Base-by-base conservation (phyloP, 53 echinoderm and acorn worm genomes). In the Apostichopus leukothele region DNA sequence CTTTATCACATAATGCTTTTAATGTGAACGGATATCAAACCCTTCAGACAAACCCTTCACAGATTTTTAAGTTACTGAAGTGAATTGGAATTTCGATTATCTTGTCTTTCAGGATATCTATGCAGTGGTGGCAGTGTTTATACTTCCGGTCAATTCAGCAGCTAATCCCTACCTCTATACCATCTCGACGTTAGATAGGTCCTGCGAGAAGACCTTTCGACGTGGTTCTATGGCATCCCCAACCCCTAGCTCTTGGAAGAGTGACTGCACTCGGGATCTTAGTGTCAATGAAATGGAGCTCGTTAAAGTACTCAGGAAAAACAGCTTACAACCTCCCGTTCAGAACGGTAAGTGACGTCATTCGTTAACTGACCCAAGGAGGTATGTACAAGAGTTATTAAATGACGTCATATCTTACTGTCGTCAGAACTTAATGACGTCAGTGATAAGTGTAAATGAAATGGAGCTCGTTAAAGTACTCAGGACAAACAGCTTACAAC, bases 141-240 rank as follows among this genome's bases (percentile, higher is more conserved):
- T 97, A 83, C 88, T 97, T 8, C 97, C 97, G 4, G 92, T 97
- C 51, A 97, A 97, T 89, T 95, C 95, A 10, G 93, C 97, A 11
- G 92, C 95, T 3, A 97, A 97, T 63, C 97, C 97, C 0, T 95
- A 95, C 89, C 94, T 97, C 20, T 97, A 97, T 74, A 97, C 97
- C 51, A 97, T 97, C 75, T 94, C 97, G 0, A 96, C 94, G 53
- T 91, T 96, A 68, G 96, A 96, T 74, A 91, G 95, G 55, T 91
- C 25, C 50, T 85, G 95, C 26, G 93, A 95, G 83, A 95, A 95
- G 77, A 91, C 91, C 39, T 87, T 87, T 73, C 74, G 88, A 9
- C 90, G 93, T 79, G 91, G 90, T 22, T 90, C 90, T 0, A 81
- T 83, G 76, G 90, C 92, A 20, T 90, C 93, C 9, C 94, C 92